A percentile compares a stretch with the other conserved stretches of the same genome.
Evolutionary conservation across 2,113 vertebrate species (phyloP).

Genomic region (Chiloscyllium plagiosum): DNA sequence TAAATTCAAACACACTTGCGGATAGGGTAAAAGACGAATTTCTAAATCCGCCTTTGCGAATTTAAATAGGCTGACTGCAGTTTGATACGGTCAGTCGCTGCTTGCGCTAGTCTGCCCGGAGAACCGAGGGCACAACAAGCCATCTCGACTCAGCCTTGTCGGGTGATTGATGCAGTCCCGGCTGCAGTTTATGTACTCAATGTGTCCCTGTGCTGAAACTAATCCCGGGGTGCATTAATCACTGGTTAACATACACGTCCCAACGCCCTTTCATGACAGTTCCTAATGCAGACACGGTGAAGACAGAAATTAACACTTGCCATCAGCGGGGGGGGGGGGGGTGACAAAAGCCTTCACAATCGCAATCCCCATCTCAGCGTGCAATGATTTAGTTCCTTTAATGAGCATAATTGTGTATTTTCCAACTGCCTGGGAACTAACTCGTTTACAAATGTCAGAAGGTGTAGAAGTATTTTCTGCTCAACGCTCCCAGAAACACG

Average conservation of each 20-base stretch:
- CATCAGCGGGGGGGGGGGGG: neutral
- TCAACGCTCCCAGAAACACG: neutral
- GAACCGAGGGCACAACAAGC: neutral
- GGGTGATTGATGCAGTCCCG: neutral
- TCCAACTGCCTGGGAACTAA: neutral
- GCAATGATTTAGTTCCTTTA: neutral
- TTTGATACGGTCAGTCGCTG: neutral
- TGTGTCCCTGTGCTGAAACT: neutral
- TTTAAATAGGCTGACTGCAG: neutral
- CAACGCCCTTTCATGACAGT: slow-evolving; percentile 15
- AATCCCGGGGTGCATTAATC: neutral
- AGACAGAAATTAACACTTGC: neutral
- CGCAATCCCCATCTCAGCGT: neutral
- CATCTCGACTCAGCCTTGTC: neutral
- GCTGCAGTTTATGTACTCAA: slow-evolving; percentile 14
- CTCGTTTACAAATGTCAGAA: neutral
- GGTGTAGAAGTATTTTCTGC: neutral
- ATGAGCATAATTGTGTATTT: neutral
- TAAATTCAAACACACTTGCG: neutral
- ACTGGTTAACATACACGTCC: neutral
- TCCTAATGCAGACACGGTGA: neutral
- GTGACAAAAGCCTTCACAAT: neutral
- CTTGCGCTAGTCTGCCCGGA: neutral
- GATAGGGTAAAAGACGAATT: neutral
- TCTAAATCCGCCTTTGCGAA: neutral